Evolutionary conservation across 2,797 vertebrate species (phyloP).

Genomic region (Rhabdophis nuchalis): DNA sequence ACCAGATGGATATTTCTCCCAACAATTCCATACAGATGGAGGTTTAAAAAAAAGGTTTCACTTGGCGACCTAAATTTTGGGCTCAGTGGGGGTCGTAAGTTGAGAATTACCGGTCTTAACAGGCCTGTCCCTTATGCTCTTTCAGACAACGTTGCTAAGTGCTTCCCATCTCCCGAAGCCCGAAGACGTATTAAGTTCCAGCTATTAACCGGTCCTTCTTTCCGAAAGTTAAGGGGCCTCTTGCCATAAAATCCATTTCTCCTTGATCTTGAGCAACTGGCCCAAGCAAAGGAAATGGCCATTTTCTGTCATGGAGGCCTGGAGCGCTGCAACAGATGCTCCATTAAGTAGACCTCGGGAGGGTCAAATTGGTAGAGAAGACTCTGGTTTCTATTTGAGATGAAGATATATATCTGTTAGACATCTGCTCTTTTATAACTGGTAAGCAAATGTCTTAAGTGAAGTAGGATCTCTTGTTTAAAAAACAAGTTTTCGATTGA

Average conservation of each 20-base stretch:
- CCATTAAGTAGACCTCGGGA: slow-evolving; percentile 22
- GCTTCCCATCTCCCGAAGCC: slow-evolving; percentile 23
- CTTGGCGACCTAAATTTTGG: background rate
- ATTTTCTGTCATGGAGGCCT: slow-evolving; percentile 35
- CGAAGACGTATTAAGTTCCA: background rate
- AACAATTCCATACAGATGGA: no score
- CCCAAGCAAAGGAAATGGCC: slow-evolving; percentile 14
- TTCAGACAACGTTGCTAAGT: slow-evolving; percentile 1
- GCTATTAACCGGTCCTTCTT: slow-evolving; percentile 16
- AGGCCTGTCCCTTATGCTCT: slow-evolving; percentile 5
- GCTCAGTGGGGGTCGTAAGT: background rate
- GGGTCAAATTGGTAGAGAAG: slow-evolving; percentile 29
- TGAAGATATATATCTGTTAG: slow-evolving; percentile 12
- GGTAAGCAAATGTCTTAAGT: background rate
- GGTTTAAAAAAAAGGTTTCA: no score
- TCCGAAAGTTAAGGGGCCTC: slow-evolving; percentile 37
- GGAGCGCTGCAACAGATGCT: slow-evolving; percentile 27
- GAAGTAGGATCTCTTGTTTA: background rate
- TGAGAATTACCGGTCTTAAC: background rate
- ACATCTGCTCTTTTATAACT: slow-evolving; percentile 23
- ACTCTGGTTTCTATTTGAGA: slow-evolving; percentile 31
- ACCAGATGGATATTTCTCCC: no score
- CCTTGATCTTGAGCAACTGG: slow-evolving; percentile 47
- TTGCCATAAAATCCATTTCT: slow-evolving; percentile 46
- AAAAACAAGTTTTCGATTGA: no score